Conservation (phyloP, 2,113 vertebrate species). For the Sebastes fasciatus region DNA sequence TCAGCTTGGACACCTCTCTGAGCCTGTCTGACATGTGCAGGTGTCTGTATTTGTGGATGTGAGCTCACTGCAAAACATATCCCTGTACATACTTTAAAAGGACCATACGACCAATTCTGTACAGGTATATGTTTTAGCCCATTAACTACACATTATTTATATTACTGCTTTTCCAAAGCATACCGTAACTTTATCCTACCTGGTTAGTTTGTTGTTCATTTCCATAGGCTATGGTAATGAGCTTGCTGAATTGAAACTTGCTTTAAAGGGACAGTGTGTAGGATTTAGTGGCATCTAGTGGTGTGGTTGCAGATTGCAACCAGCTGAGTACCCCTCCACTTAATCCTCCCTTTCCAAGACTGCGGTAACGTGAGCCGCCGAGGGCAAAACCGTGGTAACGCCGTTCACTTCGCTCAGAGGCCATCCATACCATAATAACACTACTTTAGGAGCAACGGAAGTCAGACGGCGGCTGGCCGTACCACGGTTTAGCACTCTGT, state of each 20-base stretch:
- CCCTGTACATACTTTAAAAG: conserved; percentile 1
- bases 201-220: neutral
- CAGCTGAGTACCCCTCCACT: too few relatives aligned
- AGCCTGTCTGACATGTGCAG: conserved; percentile 34
- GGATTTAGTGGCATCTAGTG: too few relatives aligned
- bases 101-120: neutral
- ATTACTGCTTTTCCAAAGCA: neutral
- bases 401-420: too few relatives aligned
- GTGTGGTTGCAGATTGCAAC: too few relatives aligned
- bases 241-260: neutral
- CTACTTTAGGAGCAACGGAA: too few relatives aligned
- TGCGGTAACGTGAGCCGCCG: too few relatives aligned
- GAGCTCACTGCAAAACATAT: conserved; percentile 24
- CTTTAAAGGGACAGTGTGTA: neutral
- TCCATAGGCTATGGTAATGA: neutral
- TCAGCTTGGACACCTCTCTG: conserved; percentile 41
- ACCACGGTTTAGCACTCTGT: too few relatives aligned
- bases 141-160: neutral
- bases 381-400: too few relatives aligned
- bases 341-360: too few relatives aligned
- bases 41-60: conserved; percentile 30
- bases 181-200: neutral
- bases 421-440: too few relatives aligned
- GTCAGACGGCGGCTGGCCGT: too few relatives aligned
- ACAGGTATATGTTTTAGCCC: neutral